Evolutionary conservation across 2,888 invertebrate species (phyloP).

Genomic region (Acholoe squamosa): DNA sequence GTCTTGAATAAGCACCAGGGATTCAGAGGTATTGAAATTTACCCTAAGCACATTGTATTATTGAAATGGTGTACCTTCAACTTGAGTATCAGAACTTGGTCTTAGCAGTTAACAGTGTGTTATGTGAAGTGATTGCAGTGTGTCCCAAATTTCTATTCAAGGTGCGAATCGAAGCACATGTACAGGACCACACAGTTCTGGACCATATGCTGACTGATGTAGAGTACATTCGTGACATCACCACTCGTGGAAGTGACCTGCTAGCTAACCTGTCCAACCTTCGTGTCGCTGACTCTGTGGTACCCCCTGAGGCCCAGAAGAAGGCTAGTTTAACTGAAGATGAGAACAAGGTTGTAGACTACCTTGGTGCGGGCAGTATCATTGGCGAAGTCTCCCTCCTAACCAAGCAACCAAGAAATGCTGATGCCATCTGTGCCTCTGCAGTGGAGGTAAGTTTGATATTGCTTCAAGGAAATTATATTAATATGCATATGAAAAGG

Average conservation of each 20-base stretch:
- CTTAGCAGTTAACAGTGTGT: too few relatives aligned
- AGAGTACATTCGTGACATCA: slow-evolving; percentile 70
- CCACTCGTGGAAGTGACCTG: background rate
- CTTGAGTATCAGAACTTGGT: too few relatives aligned
- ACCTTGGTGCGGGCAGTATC: slow-evolving; percentile 86
- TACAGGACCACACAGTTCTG: slow-evolving; percentile 29
- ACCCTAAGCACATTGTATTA: too few relatives aligned
- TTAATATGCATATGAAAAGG: too few relatives aligned
- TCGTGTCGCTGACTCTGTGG: background rate
- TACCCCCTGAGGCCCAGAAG: background rate
- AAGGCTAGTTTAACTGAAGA: slow-evolving; percentile 65
- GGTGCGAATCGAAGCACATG: background rate
- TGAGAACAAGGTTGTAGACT: slow-evolving; percentile 83
- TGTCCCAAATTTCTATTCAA: too few relatives aligned
- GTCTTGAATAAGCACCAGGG: too few relatives aligned
- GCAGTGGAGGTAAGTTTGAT: slow-evolving; percentile 85
- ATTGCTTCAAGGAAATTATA: too few relatives aligned
- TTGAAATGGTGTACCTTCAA: too few relatives aligned
- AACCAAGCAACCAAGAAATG: slow-evolving; percentile 86
- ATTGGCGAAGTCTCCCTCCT: slow-evolving; percentile 87
- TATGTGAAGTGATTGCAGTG: too few relatives aligned
- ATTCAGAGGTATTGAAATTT: too few relatives aligned
- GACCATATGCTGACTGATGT: background rate
- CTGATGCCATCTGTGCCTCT: slow-evolving; percentile 86
- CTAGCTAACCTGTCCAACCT: background rate